phyloP scores from a whole-genome alignment of 2,113 vertebrate genomes.

The Aix galericulata region DNA sequence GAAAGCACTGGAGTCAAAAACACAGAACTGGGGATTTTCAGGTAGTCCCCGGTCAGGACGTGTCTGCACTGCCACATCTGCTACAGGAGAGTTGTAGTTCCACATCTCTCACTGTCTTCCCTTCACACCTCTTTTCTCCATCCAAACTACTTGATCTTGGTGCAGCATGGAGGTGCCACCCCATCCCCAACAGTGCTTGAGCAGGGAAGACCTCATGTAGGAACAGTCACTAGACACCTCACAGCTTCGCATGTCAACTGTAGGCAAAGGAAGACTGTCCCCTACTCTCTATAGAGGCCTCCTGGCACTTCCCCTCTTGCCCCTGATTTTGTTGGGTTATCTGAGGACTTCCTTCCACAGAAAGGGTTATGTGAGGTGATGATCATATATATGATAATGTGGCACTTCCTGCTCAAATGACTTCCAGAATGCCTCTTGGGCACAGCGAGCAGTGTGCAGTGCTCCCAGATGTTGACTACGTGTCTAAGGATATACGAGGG shows the following conservation, averaged over 20 bases:
- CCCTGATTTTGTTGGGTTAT: not conserved
- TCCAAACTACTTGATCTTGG: not conserved
- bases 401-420: not conserved
- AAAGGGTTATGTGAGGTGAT: not conserved
- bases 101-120: rapidly evolving
- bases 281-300: not conserved
- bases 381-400: not conserved
- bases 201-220: not conserved
- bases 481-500: not conserved
- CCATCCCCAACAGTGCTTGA: not conserved
- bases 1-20: not conserved
- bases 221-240: not conserved
- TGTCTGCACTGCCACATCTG: not conserved
- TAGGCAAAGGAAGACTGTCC: not conserved
- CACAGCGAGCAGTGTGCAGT: not conserved
- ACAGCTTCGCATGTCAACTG: rapidly evolving
- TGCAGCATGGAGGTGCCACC: not conserved
- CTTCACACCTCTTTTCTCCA: not conserved
- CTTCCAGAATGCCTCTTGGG: constrained; percentile 20
- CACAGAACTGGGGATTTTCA: not conserved
- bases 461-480: not conserved
- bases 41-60: not conserved
- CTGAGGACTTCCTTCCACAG: not conserved
- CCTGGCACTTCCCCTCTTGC: not conserved
- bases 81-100: not conserved